Percentiles rank a stretch among this genome's conserved stretches.
These are phyloP conservation scores for Brachionus rotundiformis DNA, from an alignment of 1,140 invertebrate genomes.

Conservation along the genomic window DNA sequence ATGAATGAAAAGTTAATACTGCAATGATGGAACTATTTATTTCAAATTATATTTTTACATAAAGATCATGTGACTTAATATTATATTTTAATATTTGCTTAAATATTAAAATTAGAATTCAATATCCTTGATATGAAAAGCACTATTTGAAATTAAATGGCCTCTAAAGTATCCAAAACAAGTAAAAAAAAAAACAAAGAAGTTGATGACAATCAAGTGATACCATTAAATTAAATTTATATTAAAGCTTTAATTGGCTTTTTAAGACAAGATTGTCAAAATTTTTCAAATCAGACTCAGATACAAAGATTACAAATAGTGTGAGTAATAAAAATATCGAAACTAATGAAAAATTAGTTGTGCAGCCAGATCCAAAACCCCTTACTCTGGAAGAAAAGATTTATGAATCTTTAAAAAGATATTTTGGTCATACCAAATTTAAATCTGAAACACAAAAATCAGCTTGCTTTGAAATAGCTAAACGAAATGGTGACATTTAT, in stretches of 20 bases:
- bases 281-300: conserved; percentile 35
- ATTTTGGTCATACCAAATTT: conserved; percentile 37
- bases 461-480: conserved; percentile 50
- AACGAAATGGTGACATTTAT: conserved; percentile 72
- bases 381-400: conserved; percentile 42
- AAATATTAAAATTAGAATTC: neutral
- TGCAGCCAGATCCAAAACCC: neutral
- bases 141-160: neutral
- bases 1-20: conserved; percentile 13
- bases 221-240: neutral
- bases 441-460: conserved; percentile 38
- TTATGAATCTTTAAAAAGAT: conserved; percentile 36
- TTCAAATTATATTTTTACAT: neutral
- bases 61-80: neutral
- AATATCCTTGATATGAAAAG: neutral
- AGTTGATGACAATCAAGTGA: conserved; percentile 28
- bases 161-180: neutral
- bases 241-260: neutral
- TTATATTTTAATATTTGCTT: neutral
- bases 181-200: conserved; percentile 20
- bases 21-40: neutral
- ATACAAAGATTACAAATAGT: neutral
- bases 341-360: neutral
- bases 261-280: conserved; percentile 24
- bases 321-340: neutral